Evolutionary conservation across 2,797 vertebrate species (phyloP).

Genomic region (Coccyzus lansbergi): DNA sequence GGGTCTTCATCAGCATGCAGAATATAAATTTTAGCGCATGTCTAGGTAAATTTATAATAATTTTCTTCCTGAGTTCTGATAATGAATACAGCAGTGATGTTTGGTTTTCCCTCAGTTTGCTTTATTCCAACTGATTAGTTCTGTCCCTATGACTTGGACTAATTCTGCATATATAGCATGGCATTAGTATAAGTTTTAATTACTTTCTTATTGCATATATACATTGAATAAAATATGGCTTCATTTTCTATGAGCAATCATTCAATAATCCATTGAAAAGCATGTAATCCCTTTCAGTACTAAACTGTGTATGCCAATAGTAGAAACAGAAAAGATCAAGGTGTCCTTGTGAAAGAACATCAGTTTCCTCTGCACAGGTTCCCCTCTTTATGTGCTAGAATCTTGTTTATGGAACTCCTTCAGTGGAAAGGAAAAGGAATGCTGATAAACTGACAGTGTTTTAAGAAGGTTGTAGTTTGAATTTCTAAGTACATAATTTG

Average conservation of each 20-base stretch:
- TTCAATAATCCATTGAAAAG: neutral
- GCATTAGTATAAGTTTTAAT: neutral
- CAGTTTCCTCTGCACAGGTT: neutral
- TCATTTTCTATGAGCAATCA: neutral
- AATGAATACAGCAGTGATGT: neutral
- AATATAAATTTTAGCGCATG: neutral
- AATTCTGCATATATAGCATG: neutral
- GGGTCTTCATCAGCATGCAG: neutral
- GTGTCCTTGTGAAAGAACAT: neutral
- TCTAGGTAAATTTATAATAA: neutral
- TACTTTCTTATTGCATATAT: neutral
- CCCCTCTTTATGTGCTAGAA: neutral
- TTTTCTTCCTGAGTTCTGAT: neutral
- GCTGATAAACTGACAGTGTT: neutral
- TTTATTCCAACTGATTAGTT: slow-evolving; percentile 21
- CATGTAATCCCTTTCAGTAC: neutral
- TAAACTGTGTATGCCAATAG: neutral
- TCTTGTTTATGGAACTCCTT: neutral
- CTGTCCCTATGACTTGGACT: neutral
- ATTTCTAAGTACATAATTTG: neutral
- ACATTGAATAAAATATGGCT: neutral
- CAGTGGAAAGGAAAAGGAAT: neutral
- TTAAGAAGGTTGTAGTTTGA: neutral
- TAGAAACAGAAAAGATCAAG: neutral
- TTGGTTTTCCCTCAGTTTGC: neutral